A percentile compares a stretch with the other conserved stretches of the same genome.
phyloP scores from a whole-genome alignment of 2,113 vertebrate species.

The Brachirus orientalis region DNA sequence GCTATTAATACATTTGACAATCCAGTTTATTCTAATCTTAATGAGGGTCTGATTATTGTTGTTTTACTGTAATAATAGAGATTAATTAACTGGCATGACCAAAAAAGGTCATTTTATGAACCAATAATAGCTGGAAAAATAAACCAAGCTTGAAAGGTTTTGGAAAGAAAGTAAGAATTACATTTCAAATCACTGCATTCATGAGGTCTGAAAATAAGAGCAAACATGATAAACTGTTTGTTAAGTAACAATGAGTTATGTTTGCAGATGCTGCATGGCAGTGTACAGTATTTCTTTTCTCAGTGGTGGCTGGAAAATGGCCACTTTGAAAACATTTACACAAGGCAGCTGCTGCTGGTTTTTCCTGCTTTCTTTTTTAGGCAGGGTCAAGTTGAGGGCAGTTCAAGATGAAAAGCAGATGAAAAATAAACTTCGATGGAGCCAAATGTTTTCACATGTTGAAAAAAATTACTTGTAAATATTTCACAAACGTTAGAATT shows the following conservation, averaged over 20 bases:
- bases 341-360: constrained; percentile 66
- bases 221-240: constrained; percentile 51
- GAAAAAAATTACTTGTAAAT: constrained; percentile 24
- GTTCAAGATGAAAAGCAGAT: constrained; percentile 31
- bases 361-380: constrained; percentile 23
- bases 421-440: constrained; percentile 65
- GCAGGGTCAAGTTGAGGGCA: constrained; percentile 58
- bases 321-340: constrained; percentile 69
- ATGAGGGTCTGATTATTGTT: constrained; percentile 51
- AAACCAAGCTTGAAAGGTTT: constrained; percentile 44
- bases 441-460: constrained; percentile 49
- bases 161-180: constrained; percentile 40
- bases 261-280: constrained; percentile 18
- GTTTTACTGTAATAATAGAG: constrained; percentile 63
- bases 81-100: constrained; percentile 58
- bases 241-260: constrained; percentile 46
- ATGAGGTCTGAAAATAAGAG: constrained; percentile 47
- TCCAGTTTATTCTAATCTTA: constrained; percentile 24
- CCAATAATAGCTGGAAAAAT: constrained; percentile 64
- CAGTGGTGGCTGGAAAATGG: constrained; percentile 29
- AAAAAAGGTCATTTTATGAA: constrained; percentile 41
- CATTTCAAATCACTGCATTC: constrained; percentile 41
- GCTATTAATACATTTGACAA: constrained; percentile 38
- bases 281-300: constrained; percentile 17
- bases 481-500: not conserved